These are phyloP conservation scores for Diplosoma virens DNA, from an alignment of 23 tunicate species.

Conservation along the genomic window DNA sequence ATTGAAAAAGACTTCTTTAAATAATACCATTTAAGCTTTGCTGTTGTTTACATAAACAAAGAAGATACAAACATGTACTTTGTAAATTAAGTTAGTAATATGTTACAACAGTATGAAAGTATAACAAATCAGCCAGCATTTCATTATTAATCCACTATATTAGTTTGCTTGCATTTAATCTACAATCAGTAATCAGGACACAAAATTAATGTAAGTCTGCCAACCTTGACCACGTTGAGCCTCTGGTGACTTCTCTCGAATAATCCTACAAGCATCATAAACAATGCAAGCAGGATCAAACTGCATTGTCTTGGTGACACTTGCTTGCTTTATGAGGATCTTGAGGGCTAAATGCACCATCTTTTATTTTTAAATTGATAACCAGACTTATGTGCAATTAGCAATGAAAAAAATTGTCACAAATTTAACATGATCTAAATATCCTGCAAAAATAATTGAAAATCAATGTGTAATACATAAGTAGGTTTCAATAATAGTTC, in stretches of 20 bases:
- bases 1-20: too few species aligned
- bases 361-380: constrained; percentile 11
- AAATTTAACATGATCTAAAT: neutral
- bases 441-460: neutral
- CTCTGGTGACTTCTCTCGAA: constrained; percentile 85
- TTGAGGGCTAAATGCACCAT: constrained; percentile 82
- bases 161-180: too few species aligned
- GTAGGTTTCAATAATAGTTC: too few species aligned
- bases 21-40: too few species aligned
- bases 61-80: too few species aligned
- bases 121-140: too few species aligned
- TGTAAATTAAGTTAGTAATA: too few species aligned
- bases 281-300: constrained; percentile 94
- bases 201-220: neutral
- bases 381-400: neutral
- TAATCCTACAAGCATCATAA: constrained; percentile 82
- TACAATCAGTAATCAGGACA: neutral
- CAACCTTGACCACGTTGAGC: constrained; percentile 88
- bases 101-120: too few species aligned
- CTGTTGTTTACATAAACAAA: too few species aligned
- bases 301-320: constrained; percentile 80
- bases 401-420: neutral
- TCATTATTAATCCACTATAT: too few species aligned
- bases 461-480: neutral
- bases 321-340: constrained; percentile 40